Percentiles rank a stretch among this genome's conserved stretches.
These are phyloP conservation scores for Teinopalpus imperialis DNA, from an alignment of 2,888 invertebrate genomes.

Conservation along the genomic window DNA sequence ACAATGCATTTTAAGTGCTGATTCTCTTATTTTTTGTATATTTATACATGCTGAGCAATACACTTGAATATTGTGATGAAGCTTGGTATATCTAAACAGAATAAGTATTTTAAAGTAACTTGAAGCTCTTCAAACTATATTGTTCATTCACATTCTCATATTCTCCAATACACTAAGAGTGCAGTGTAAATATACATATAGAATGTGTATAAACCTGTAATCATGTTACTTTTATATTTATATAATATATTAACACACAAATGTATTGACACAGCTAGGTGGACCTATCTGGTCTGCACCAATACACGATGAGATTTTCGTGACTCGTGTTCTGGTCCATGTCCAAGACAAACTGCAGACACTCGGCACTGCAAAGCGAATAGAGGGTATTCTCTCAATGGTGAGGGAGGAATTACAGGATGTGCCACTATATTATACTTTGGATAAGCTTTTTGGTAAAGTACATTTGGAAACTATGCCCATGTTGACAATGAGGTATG, in stretches of 20 bases:
- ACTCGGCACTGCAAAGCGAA: slow-evolving; percentile 87
- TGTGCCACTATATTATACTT: slow-evolving; percentile 92
- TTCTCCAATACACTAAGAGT: no score
- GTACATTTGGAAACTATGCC: slow-evolving; percentile 88
- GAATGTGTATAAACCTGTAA: no score
- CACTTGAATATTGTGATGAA: no score
- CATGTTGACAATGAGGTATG: slow-evolving; percentile 85
- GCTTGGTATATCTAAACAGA: no score
- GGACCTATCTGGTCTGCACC: slow-evolving; percentile 97
- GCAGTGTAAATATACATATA: no score
- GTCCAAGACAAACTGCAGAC: slow-evolving; percentile 64
- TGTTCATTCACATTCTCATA: no score
- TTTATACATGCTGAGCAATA: no score
- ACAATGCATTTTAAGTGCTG: no score
- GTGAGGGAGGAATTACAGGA: slow-evolving; percentile 92
- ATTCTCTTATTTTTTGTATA: no score
- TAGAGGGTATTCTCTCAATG: slow-evolving; percentile 91
- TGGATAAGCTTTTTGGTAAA: slow-evolving; percentile 88
- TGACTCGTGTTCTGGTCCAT: slow-evolving; percentile 83
- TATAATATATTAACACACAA: neutral
- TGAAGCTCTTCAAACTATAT: no score
- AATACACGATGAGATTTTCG: slow-evolving; percentile 91
- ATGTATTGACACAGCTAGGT: slow-evolving; percentile 83
- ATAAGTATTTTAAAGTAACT: no score
- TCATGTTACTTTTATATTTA: no score